A percentile compares a stretch with the other conserved stretches of the same genome.
Conservation (phyloP, 2,113 vertebrate species). For the Lophius piscatorius region DNA sequence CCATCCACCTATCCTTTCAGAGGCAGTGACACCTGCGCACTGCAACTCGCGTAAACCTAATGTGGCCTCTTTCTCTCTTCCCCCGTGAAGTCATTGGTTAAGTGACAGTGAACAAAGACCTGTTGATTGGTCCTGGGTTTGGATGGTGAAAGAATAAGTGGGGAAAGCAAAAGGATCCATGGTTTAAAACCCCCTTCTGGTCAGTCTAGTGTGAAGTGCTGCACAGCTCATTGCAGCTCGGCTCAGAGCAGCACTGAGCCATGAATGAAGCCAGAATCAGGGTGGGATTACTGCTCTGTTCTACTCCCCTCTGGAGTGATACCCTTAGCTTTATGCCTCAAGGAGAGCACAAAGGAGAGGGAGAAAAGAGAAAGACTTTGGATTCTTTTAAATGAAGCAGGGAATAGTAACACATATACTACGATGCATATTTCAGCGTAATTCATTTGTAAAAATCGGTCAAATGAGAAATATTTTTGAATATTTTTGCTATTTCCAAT, state of each 20-base stretch:
- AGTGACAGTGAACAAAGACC: slow-evolving; percentile 73
- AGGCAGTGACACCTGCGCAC: slow-evolving; percentile 70
- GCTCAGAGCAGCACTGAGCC: slow-evolving; percentile 51
- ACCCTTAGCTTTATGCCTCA: slow-evolving; percentile 57
- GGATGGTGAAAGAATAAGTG: slow-evolving; percentile 33
- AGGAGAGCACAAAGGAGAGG: slow-evolving; percentile 6
- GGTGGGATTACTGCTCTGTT: slow-evolving; percentile 63
- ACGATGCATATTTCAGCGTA: too few species aligned
- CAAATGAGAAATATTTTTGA: too few species aligned
- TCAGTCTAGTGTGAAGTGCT: slow-evolving; percentile 64
- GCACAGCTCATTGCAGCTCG: slow-evolving; percentile 49
- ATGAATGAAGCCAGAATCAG: slow-evolving; percentile 50
- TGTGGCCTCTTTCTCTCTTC: slow-evolving; percentile 46
- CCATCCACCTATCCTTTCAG: slow-evolving; percentile 58
- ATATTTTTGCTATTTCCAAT: too few species aligned
- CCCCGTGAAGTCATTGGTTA: slow-evolving; percentile 64
- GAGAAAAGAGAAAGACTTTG: slow-evolving; percentile 1
- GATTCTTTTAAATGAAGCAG: slow-evolving; percentile 9
- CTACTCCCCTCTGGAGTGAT: slow-evolving; percentile 53
- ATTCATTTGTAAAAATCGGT: too few species aligned
- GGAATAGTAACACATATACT: too few species aligned
- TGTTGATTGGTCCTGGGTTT: slow-evolving; percentile 67
- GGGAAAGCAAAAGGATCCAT: slow-evolving; percentile 42
- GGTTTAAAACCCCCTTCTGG: slow-evolving; percentile 68
- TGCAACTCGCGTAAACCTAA: slow-evolving; percentile 59